Evolutionary conservation across 2,888 invertebrate genomes (phyloP).

Genomic region (Chrysodeixis includens): DNA sequence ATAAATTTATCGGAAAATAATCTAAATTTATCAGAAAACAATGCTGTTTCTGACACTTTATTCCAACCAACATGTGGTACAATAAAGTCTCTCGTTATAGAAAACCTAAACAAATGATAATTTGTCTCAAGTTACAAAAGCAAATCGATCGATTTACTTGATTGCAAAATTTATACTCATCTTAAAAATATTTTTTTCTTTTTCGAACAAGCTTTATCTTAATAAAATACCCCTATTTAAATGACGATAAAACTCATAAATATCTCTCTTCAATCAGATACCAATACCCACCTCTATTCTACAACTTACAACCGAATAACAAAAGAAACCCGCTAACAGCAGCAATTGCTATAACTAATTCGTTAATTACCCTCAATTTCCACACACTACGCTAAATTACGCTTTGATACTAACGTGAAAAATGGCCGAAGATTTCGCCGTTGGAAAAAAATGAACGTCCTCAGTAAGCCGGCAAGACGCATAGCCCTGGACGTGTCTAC

Average conservation of each 20-base stretch:
- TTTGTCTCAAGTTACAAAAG: too few relatives aligned
- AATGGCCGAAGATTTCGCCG: constrained; percentile 80
- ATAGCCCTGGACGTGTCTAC: constrained; percentile 87
- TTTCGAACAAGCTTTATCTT: too few relatives aligned
- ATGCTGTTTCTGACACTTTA: too few relatives aligned
- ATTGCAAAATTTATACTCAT: too few relatives aligned
- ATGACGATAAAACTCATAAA: background rate
- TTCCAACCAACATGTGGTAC: too few relatives aligned
- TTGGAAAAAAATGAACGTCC: constrained; percentile 82
- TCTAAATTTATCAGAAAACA: too few relatives aligned
- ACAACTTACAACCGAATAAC: constrained; percentile 19
- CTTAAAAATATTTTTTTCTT: too few relatives aligned
- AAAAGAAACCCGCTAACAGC: constrained; percentile 32
- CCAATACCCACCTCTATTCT: background rate
- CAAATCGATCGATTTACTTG: too few relatives aligned
- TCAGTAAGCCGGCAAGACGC: constrained; percentile 87
- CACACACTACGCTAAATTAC: constrained; percentile 61
- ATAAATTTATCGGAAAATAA: too few relatives aligned
- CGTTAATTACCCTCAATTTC: constrained; percentile 60
- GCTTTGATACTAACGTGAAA: constrained; percentile 69
- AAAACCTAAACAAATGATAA: too few relatives aligned
- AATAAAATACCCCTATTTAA: too few relatives aligned
- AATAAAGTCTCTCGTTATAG: too few relatives aligned
- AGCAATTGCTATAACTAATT: constrained; percentile 49
- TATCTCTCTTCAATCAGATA: background rate